Percentiles rank a stretch among this genome's conserved stretches.
These are phyloP conservation scores for Tympanoctomys barrerae DNA, from an alignment of 2,797 vertebrate genomes.

Conservation along the genomic window DNA sequence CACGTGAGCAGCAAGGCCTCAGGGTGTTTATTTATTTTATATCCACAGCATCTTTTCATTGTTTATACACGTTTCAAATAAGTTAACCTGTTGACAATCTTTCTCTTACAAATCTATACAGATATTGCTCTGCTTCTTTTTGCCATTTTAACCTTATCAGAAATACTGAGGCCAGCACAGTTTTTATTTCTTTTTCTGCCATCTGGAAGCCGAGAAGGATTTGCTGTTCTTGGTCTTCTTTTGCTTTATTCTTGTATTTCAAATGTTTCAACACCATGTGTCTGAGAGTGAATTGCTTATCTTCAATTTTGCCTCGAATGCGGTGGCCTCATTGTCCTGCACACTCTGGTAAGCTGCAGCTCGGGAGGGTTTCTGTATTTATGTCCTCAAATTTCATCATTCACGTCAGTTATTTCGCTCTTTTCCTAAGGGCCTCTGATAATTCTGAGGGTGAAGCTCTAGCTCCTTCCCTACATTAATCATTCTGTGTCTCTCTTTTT, in stretches of 20 bases:
- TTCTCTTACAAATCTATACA: background rate
- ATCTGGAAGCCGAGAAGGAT: background rate
- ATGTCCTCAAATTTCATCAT: background rate
- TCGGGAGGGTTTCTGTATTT: background rate
- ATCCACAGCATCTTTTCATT: background rate
- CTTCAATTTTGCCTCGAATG: background rate
- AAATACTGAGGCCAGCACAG: background rate
- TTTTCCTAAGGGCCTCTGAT: background rate
- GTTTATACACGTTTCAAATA: background rate
- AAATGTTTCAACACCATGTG: background rate
- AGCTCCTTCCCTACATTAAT: background rate
- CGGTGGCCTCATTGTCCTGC: background rate
- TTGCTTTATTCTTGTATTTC: background rate
- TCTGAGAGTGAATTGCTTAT: background rate
- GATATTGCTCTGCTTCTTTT: constrained; percentile 30
- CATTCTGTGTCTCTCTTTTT: constrained; percentile 3
- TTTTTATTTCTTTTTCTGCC: constrained; percentile 42
- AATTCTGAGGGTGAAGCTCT: background rate
- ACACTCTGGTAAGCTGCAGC: background rate
- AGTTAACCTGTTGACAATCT: background rate
- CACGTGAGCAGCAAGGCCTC: background rate
- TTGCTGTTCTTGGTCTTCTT: background rate
- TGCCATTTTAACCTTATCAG: background rate
- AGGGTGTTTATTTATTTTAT: background rate
- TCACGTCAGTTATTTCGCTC: background rate